Evolutionary conservation across 2,113 vertebrate species (phyloP), one percentile per base, ranked within the genome.

Genomic region (Burhinus oedicnemus): DNA sequence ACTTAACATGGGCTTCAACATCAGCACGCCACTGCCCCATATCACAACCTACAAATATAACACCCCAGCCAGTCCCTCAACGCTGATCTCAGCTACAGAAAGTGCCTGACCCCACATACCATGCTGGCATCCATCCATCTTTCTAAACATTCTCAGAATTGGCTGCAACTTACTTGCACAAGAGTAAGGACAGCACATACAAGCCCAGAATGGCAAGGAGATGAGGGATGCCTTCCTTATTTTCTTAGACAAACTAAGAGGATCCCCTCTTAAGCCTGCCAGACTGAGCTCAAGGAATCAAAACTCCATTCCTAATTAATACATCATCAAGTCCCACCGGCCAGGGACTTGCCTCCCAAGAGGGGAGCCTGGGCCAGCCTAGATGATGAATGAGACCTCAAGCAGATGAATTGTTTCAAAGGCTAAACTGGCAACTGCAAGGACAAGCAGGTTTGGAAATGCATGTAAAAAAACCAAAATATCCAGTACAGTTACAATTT

Each of bases 261-360:
- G 13, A 84, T 51, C 51, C 54, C 15, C 51, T 68, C 78, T 51
- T n/a, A 51, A 40, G n/a, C 38, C 62, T 71, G 70, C 49, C 90
- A 91, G 87, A 57, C 26, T 0, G 0, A 93, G 78, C 85, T 77
- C 47, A 83, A 83, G 82, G 71, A 89, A 91, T 64, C 66, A 74
- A 81, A 95, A 94, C 70, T 92, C 89, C 42, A 40, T 80, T 95
- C 66, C 89, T 93, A 91, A 96, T 90, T 95, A 94, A 90, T 51
- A 94, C 84, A 96, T 80, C 82, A 84, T 32, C 86, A 87, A 57
- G 83, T 61, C 87, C 83, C 81, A 91, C 40, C 4, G 3, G 91
- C 83, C 85, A 89, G 64, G n/a, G 64, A 86, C 64, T 49, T 27
- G 68, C 58, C 58, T 91, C 95, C 82, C 89, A 47, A 25, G 87